Conservation (phyloP, 2,797 vertebrate genomes). For the Eospalax fontanierii region DNA sequence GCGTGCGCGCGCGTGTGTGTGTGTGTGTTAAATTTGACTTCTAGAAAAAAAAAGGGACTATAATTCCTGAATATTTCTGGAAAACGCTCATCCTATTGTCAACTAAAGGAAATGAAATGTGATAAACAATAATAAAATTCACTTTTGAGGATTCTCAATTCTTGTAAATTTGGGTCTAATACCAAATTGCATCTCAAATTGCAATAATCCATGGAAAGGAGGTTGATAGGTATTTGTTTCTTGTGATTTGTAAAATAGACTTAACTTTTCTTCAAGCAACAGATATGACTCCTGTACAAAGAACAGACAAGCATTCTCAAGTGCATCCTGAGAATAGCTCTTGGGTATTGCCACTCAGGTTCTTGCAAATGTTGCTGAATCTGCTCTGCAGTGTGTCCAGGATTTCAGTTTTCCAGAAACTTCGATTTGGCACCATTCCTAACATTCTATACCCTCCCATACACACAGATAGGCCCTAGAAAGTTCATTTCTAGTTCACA, state of each 20-base stretch:
- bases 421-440: constrained; percentile 46
- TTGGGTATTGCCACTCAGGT: neutral
- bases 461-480: neutral
- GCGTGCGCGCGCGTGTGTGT: too few species aligned
- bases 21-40: neutral
- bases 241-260: neutral
- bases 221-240: neutral
- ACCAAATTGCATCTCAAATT: constrained; percentile 7
- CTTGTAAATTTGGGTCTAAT: neutral
- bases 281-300: neutral
- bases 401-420: neutral
- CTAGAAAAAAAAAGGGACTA: neutral
- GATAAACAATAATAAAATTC: neutral
- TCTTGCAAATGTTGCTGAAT: neutral
- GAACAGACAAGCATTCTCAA: neutral
- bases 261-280: neutral
- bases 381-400: neutral
- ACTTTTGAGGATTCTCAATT: neutral
- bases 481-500: constrained; percentile 69
- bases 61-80: neutral
- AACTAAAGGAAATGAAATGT: neutral
- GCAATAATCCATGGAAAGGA: neutral
- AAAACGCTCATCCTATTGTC: neutral
- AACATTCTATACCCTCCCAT: neutral
- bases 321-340: neutral